phyloP scores from a whole-genome alignment of 2,113 vertebrate genomes.

The Salvelinus sp. region DNA sequence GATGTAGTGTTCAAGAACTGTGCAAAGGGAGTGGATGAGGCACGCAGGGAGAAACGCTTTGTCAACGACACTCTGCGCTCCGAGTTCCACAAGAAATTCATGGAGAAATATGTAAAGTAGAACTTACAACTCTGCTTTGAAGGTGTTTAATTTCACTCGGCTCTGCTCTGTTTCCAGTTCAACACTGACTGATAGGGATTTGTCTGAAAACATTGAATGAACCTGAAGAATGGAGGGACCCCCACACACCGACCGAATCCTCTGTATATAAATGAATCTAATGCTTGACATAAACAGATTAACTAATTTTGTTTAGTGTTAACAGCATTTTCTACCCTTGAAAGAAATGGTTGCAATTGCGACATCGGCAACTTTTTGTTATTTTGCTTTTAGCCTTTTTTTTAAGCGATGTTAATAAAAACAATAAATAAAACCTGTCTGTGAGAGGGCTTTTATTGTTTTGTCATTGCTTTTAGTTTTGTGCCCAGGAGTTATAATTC shows the following conservation, averaged over 20 bases:
- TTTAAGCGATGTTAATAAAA: background rate
- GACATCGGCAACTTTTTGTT: background rate
- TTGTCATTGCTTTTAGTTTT: no score
- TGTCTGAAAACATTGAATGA: background rate
- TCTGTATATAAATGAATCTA: background rate
- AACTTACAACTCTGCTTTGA: background rate
- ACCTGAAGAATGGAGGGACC: background rate
- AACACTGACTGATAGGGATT: background rate
- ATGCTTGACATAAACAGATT: background rate
- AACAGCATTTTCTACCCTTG: background rate
- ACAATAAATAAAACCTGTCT: background rate
- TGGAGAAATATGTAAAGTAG: slow-evolving; percentile 99
- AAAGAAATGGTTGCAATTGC: background rate
- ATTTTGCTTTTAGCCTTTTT: background rate
- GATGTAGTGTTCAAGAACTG: slow-evolving; percentile 99
- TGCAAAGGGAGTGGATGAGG: slow-evolving; percentile 94
- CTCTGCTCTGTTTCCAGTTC: background rate
- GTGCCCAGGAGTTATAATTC: background rate
- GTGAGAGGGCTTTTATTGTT: background rate
- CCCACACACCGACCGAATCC: background rate
- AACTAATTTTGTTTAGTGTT: background rate
- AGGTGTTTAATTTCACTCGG: background rate
- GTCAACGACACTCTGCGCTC: slow-evolving; percentile 95
- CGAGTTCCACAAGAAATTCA: slow-evolving; percentile 88
- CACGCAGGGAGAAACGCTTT: slow-evolving; percentile 94